Evolutionary conservation across 2,888 invertebrate genomes (phyloP).

Genomic region (Automeris io): DNA sequence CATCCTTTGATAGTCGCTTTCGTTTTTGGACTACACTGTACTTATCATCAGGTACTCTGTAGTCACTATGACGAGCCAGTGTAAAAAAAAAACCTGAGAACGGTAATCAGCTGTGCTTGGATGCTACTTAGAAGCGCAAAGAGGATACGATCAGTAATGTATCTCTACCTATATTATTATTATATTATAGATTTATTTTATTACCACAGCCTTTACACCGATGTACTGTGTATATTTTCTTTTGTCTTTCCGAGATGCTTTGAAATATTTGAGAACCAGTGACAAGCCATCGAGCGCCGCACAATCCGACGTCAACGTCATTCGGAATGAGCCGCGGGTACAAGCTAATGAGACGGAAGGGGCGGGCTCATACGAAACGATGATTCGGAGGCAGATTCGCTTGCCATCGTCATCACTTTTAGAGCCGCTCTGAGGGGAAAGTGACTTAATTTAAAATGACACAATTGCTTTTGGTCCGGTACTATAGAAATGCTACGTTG

Average conservation of each 20-base stretch:
- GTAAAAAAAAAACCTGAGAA: too few species aligned
- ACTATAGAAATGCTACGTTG: not conserved
- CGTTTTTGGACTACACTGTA: too few species aligned
- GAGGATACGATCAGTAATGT: too few species aligned
- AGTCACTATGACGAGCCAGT: too few species aligned
- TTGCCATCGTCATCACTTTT: constrained; percentile 9
- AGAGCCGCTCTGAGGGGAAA: constrained; percentile 4
- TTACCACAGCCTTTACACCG: too few species aligned
- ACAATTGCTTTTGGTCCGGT: not conserved
- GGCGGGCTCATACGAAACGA: constrained; percentile 10
- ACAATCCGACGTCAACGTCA: constrained; percentile 9
- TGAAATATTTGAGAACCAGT: not conserved
- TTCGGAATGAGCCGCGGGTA: constrained; percentile 6
- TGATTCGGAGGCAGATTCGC: constrained; percentile 8
- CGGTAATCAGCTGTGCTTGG: too few species aligned
- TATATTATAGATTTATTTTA: too few species aligned
- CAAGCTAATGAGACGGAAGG: constrained; percentile 11
- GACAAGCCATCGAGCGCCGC: constrained; percentile 1
- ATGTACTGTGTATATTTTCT: too few species aligned
- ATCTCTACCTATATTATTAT: too few species aligned
- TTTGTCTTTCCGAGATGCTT: not conserved
- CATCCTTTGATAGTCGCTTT: too few species aligned
- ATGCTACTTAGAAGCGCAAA: too few species aligned
- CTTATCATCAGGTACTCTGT: too few species aligned
- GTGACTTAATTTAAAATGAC: constrained; percentile 9